These are phyloP conservation scores for Leucoraja ocellata DNA, from an alignment of 2,797 vertebrate genomes.

Conservation along the genomic window DNA sequence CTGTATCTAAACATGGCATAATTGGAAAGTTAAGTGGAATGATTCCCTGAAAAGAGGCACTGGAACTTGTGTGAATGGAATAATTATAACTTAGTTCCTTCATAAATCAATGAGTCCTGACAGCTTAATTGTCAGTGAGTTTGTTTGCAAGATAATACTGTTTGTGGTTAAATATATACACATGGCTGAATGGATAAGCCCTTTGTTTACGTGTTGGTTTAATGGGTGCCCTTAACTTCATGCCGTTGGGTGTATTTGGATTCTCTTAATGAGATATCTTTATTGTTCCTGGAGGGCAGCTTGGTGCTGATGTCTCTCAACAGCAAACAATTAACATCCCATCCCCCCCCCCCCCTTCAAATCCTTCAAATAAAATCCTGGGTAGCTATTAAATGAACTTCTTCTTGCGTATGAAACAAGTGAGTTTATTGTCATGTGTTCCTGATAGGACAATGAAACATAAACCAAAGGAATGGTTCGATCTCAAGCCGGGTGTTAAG, in stretches of 20 bases:
- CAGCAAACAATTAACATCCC: not conserved
- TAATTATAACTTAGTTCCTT: not conserved
- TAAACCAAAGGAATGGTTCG: too few relatives aligned
- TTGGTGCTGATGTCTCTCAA: not conserved
- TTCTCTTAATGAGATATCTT: not conserved
- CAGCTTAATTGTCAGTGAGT: not conserved
- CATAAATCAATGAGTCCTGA: not conserved
- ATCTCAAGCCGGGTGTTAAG: too few relatives aligned
- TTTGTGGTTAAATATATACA: not conserved
- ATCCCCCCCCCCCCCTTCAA: too few relatives aligned
- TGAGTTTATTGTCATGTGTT: too few relatives aligned
- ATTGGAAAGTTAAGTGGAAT: not conserved
- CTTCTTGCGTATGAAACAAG: too few relatives aligned
- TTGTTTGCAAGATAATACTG: not conserved
- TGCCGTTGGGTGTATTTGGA: not conserved
- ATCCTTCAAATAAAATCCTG: not conserved
- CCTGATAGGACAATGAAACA: too few relatives aligned
- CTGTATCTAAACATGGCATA: not conserved
- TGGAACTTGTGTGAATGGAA: not conserved
- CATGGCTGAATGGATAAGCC: not conserved
- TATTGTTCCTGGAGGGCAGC: not conserved
- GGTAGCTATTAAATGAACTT: not conserved
- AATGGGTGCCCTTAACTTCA: too few relatives aligned
- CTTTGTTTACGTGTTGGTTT: not conserved
- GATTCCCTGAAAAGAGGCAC: not conserved